Evolutionary conservation across 2,888 invertebrate genomes (phyloP).

Genomic region (Athetis lepigone): DNA sequence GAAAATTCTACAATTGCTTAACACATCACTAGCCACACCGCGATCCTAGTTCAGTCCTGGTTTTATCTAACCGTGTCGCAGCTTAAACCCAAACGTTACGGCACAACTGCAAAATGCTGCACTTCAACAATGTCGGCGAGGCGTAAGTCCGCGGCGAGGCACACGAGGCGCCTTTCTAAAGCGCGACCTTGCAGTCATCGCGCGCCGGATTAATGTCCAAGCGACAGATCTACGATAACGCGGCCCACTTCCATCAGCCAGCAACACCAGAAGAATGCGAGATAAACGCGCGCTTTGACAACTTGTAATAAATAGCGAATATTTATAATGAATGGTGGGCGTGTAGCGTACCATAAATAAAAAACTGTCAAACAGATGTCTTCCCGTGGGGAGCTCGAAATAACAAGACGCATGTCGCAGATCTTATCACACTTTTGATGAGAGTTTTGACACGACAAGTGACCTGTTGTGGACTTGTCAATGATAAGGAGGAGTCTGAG

Average conservation of each 20-base stretch:
- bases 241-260: constrained; percentile 63
- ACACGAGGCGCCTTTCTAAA: constrained; percentile 74
- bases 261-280: constrained; percentile 54
- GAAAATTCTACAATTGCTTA: constrained; percentile 10
- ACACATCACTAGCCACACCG: no score
- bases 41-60: no score
- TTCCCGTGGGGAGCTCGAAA: constrained; percentile 7
- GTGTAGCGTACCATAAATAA: constrained; percentile 26
- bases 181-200: constrained; percentile 77
- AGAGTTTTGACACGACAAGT: background rate
- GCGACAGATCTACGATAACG: constrained; percentile 75
- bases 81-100: constrained; percentile 17
- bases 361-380: constrained; percentile 18
- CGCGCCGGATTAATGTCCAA: constrained; percentile 61
- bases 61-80: constrained; percentile 38
- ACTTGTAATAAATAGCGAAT: constrained; percentile 54
- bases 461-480: background rate
- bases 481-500: background rate
- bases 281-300: constrained; percentile 53
- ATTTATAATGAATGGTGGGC: constrained; percentile 44
- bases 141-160: constrained; percentile 25
- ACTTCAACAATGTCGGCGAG: constrained; percentile 29
- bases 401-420: constrained; percentile 1
- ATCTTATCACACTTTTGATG: constrained; percentile 6
- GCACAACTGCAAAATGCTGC: constrained; percentile 29